phyloP scores from a whole-genome alignment of 2,888 invertebrate species.

The Lasioglossum vierecki region DNA sequence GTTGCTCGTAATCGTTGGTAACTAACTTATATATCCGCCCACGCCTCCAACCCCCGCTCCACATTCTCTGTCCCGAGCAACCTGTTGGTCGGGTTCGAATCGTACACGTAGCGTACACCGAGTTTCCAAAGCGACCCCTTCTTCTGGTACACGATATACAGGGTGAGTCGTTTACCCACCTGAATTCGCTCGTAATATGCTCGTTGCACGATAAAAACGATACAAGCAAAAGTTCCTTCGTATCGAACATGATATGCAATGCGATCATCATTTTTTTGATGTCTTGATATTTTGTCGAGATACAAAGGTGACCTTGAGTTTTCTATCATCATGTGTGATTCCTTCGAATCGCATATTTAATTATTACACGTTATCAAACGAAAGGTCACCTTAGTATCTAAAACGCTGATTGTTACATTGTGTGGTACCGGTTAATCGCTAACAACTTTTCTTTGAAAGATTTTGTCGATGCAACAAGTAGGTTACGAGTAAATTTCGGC shows the following conservation, averaged over 20 bases:
- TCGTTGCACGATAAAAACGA: not conserved
- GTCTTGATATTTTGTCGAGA: not conserved
- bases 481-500: not conserved
- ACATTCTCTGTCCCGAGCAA: not conserved
- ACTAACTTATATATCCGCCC: not conserved
- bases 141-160: slow-evolving; percentile 15
- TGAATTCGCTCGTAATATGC: not conserved
- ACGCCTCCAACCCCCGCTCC: not conserved
- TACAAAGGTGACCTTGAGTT: not conserved
- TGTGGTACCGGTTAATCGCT: not conserved
- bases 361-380: not conserved
- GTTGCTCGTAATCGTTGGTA: slow-evolving; percentile 4
- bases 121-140: slow-evolving; percentile 28
- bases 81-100: slow-evolving; percentile 14
- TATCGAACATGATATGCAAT: not conserved
- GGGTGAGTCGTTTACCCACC: not conserved
- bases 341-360: not conserved
- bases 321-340: not conserved
- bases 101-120: slow-evolving; percentile 10
- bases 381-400: not conserved
- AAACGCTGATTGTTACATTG: not conserved
- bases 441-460: not conserved
- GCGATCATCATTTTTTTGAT: not conserved
- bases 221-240: not conserved
- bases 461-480: not conserved